phyloP scores from a whole-genome alignment of 2,888 invertebrate species.

The Thumatha senex region DNA sequence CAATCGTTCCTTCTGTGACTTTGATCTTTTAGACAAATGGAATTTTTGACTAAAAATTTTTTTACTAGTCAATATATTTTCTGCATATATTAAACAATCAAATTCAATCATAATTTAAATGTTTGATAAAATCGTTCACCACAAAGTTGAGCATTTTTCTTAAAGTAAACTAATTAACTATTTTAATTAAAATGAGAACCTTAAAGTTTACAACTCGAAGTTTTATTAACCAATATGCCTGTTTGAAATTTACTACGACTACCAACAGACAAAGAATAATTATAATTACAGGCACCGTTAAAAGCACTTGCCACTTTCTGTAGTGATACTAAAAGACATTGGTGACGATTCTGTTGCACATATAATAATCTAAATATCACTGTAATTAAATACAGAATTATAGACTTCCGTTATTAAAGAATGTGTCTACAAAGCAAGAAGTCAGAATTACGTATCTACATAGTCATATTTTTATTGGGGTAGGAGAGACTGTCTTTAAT shows the following conservation, averaged over 20 bases:
- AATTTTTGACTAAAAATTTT: too few relatives aligned
- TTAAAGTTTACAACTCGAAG: slow-evolving; percentile 19
- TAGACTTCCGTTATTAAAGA: too few relatives aligned
- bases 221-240: slow-evolving; percentile 24
- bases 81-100: slow-evolving; percentile 11
- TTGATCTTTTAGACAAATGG: too few relatives aligned
- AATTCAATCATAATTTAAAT: slow-evolving; percentile 28
- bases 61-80: slow-evolving; percentile 8
- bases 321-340: slow-evolving; percentile 23
- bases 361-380: too few relatives aligned
- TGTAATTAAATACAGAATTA: too few relatives aligned
- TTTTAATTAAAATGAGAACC: slow-evolving; percentile 24
- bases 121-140: slow-evolving; percentile 39
- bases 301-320: slow-evolving; percentile 58
- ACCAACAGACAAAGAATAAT: slow-evolving; percentile 26
- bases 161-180: slow-evolving; percentile 37
- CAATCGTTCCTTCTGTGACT: too few relatives aligned
- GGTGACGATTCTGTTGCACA: slow-evolving; percentile 12
- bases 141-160: slow-evolving; percentile 49
- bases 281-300: slow-evolving; percentile 55
- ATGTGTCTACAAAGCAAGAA: too few relatives aligned
- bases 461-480: too few relatives aligned
- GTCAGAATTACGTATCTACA: too few relatives aligned
- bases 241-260: slow-evolving; percentile 15
- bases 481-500: too few relatives aligned